Base-by-base conservation (phyloP, 2,888 invertebrate species). In the Calliphora vomitoria region DNA sequence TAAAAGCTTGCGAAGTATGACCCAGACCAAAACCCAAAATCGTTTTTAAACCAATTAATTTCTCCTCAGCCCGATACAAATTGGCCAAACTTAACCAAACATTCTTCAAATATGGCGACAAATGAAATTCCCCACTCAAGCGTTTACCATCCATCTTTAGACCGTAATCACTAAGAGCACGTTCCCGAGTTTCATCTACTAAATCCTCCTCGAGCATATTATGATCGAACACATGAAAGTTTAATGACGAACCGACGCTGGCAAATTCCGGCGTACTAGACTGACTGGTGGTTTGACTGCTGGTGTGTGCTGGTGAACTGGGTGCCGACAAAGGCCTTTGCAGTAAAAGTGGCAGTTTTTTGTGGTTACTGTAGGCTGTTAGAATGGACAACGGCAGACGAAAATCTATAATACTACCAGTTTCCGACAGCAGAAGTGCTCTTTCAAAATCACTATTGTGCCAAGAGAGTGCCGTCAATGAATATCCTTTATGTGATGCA, bases 381-480 rank as follows among this genome's bases (percentile, higher is more conserved):
- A 92, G 91, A 78, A 93, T 89, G 3, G 92, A 91, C 44, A 91
- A 91, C 4, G 94, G 94, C 72, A 94, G 89, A 20, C 91, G 91
- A 64, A 93, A 94, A 68, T 94, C 94, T 18, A 91, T 82, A 11
- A 94, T 90, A 41, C 90, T 86, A 69, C 93, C 89, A 4, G 90
- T 91, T 86, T 93, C 94, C 6, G 93, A 93, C 13, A 94, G 82
- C 0, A 93, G 89, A 8, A 94, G 81, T 4, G 92, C 91, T 6
- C 93, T 90, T 88, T 94, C 94, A 50, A 92, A 97, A 91, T 97
- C 96, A 5, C 94, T 94, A 1, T 97, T 97, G 94, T 99, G 98
- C 98, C 99, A 99, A 50, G 97, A 96, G 93, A 98, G 97, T 86
- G 97, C 96, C 11, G 96, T 95, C 15, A 98, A 88, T 0, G 90